phyloP scores from a whole-genome alignment of 30 jellyfish, hydroid and myxozoan genomes.

The Sanderia malayensis region DNA sequence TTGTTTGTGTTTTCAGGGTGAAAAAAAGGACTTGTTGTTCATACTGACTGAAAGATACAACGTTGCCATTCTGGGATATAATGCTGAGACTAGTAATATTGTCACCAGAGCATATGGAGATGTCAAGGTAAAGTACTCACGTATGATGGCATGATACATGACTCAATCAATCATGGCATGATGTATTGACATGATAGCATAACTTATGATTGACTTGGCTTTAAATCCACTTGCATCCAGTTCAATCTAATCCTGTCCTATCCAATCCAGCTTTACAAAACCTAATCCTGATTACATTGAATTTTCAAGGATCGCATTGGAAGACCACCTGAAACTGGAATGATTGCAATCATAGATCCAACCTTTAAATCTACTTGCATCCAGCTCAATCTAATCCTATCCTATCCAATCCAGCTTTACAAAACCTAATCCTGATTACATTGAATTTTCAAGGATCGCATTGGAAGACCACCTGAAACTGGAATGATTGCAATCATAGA shows the following conservation, averaged over 20 bases:
- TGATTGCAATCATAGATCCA: slow-evolving; percentile 94
- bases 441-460: slow-evolving; percentile 67
- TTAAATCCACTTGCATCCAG: no score
- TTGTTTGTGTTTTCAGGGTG: slow-evolving; percentile 75
- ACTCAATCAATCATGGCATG: no score
- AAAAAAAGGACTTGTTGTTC: slow-evolving; percentile 78
- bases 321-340: slow-evolving; percentile 89
- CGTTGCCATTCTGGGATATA: slow-evolving; percentile 84
- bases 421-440: no score
- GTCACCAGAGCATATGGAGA: slow-evolving; percentile 95
- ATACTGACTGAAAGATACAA: slow-evolving; percentile 87
- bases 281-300: no score
- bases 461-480: slow-evolving; percentile 92
- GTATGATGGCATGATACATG: no score
- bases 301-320: slow-evolving; percentile 93
- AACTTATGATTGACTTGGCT: no score
- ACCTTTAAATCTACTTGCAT: no score
- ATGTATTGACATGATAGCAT: no score
- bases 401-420: not conserved
- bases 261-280: not conserved
- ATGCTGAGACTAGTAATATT: slow-evolving; percentile 66
- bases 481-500: slow-evolving; percentile 94
- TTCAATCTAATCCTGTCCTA: no score
- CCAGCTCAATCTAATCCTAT: no score
- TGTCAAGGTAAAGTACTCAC: slow-evolving; percentile 94